phyloP scores from a whole-genome alignment of 2,113 vertebrate genomes.

The Mionectes macconnelli region DNA sequence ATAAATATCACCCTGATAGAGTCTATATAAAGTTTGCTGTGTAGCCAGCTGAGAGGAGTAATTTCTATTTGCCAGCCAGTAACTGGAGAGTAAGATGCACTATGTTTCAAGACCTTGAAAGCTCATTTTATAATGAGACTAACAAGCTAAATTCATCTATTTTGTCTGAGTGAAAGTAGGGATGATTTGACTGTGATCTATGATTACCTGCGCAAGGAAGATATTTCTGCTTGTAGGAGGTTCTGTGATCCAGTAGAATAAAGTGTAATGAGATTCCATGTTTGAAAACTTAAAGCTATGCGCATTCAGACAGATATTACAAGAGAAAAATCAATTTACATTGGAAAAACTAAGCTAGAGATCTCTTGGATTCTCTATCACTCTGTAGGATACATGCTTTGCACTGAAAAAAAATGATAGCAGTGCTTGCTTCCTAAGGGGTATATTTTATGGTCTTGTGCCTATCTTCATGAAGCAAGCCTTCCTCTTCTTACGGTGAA shows the following conservation, averaged over 20 bases:
- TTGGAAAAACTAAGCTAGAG: slow-evolving; percentile 20
- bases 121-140: not conserved
- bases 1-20: not conserved
- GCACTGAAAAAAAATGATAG: slow-evolving; percentile 2
- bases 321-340: slow-evolving; percentile 39
- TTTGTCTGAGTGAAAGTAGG: slow-evolving; percentile 1
- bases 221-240: not conserved
- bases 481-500: not conserved
- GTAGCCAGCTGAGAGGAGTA: not conserved
- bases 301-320: slow-evolving; percentile 40
- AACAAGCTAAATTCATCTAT: not conserved
- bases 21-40: not conserved
- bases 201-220: not conserved
- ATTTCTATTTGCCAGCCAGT: not conserved
- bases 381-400: not conserved
- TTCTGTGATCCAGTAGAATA: slow-evolving; percentile 12
- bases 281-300: slow-evolving; percentile 25
- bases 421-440: not conserved
- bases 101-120: not conserved
- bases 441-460: slow-evolving; percentile 42
- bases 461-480: slow-evolving; percentile 10
- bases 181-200: not conserved
- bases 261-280: not conserved
- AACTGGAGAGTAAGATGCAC: not conserved
- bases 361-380: slow-evolving; percentile 40